A percentile compares a stretch with the other conserved stretches of the same genome.
phyloP scores from a whole-genome alignment of 2,113 vertebrate genomes.

The Calyptommatus sinebrachiatus region DNA sequence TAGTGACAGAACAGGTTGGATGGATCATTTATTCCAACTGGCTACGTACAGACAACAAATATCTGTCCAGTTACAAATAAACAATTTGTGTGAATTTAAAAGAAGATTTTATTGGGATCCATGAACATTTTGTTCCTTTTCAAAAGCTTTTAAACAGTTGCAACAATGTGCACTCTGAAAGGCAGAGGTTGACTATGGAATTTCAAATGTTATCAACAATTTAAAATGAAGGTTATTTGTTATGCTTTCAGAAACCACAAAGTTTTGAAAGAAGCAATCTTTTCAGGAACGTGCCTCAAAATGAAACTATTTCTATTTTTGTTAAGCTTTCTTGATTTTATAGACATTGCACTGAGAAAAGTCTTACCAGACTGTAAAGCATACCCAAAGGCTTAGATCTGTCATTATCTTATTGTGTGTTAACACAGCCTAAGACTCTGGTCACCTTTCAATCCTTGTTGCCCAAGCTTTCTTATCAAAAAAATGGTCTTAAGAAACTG shows the following conservation, averaged over 20 bases:
- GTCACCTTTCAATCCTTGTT: too few species aligned
- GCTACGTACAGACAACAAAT: neutral
- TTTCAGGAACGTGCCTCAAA: neutral
- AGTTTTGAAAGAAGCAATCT: neutral
- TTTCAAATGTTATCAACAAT: neutral
- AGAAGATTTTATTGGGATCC: neutral
- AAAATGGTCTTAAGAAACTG: too few species aligned
- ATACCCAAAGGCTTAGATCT: neutral
- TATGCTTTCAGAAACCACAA: neutral
- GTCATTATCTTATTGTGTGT: neutral
- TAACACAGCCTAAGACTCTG: neutral
- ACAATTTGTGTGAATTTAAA: neutral
- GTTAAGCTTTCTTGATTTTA: neutral
- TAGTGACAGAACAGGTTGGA: neutral
- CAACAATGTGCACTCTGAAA: neutral
- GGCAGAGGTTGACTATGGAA: neutral
- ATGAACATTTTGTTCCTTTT: neutral
- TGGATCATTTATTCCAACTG: neutral
- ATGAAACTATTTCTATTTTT: neutral
- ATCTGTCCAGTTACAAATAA: neutral
- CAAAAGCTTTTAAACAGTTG: neutral
- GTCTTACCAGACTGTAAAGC: neutral
- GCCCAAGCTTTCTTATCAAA: too few species aligned
- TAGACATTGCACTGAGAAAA: neutral
- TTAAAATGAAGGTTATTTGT: neutral